phyloP scores from a whole-genome alignment of 2,888 invertebrate genomes.

The Muschampia plurimacula region DNA sequence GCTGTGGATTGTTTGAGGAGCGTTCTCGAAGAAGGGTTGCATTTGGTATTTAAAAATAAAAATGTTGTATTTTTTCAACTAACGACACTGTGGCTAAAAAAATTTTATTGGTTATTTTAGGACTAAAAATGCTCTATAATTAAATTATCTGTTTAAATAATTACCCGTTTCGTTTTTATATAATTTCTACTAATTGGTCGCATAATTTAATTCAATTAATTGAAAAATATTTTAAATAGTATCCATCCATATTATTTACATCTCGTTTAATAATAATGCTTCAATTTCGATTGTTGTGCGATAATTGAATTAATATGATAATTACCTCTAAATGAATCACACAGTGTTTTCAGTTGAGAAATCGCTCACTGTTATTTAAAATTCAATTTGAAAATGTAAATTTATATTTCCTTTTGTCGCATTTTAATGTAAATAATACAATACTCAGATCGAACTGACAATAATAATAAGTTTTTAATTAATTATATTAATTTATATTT shows the following conservation, averaged over 20 bases:
- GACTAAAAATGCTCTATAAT: too few species aligned
- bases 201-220: too few species aligned
- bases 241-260: too few species aligned
- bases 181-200: too few species aligned
- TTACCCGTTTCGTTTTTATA: not conserved
- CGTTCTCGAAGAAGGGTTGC: slow-evolving; percentile 51
- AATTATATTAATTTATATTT: slow-evolving; percentile 68
- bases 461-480: slow-evolving; percentile 78
- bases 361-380: slow-evolving; percentile 27
- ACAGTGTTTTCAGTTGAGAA: slow-evolving; percentile 39
- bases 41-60: slow-evolving; percentile 50
- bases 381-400: slow-evolving; percentile 31
- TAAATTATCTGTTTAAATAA: too few species aligned
- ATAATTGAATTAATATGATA: slow-evolving; percentile 15
- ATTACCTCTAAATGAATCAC: slow-evolving; percentile 34
- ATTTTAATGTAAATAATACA: slow-evolving; percentile 65
- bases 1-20: slow-evolving; percentile 52
- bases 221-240: too few species aligned
- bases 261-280: not conserved
- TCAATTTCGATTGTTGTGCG: slow-evolving; percentile 8
- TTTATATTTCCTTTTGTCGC: slow-evolving; percentile 48
- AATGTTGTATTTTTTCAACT: slow-evolving; percentile 25
- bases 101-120: not conserved
- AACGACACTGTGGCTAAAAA: slow-evolving; percentile 21
- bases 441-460: slow-evolving; percentile 85